These are phyloP conservation scores for Cylindroiulus punctatus DNA, from an alignment of 2,888 invertebrate genomes.

Conservation along the genomic window DNA sequence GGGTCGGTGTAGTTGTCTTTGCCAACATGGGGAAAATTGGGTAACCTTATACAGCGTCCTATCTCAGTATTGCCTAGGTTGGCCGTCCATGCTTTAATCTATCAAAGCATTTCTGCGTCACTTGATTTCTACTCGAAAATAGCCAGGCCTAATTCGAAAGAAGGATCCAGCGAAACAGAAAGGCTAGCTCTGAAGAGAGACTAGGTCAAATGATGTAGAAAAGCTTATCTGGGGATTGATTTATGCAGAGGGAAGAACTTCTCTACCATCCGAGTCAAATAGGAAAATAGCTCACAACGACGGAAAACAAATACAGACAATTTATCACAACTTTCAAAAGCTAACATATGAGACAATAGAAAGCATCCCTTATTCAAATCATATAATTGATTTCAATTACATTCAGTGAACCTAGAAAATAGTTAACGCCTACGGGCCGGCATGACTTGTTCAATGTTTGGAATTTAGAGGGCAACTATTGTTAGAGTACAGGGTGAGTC, in stretches of 20 bases:
- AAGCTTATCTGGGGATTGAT: background rate
- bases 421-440: too few species aligned
- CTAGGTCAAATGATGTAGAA: conserved; percentile 42
- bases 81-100: conserved; percentile 36
- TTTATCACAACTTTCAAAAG: conserved; percentile 16
- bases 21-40: conserved; percentile 2
- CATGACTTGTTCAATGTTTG: too few species aligned
- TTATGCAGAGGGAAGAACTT: conserved; percentile 28
- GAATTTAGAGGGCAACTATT: too few species aligned
- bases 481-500: too few species aligned
- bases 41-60: background rate
- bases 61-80: conserved; percentile 7
- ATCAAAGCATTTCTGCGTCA: conserved; percentile 34
- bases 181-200: background rate
- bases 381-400: background rate
- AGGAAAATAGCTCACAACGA: background rate
- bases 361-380: background rate
- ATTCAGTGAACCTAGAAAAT: too few species aligned
- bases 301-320: conserved; percentile 1
- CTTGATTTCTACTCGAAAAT: conserved; percentile 38
- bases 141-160: conserved; percentile 16
- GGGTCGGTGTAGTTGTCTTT: conserved; percentile 35
- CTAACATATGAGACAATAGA: background rate
- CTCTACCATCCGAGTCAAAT: background rate
- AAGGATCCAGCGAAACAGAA: conserved; percentile 29